A percentile compares a stretch with the other conserved stretches of the same genome.
These are phyloP conservation scores for Drosophila paulistorum DNA, from an alignment of 1,140 invertebrate species.

Conservation along the genomic window DNA sequence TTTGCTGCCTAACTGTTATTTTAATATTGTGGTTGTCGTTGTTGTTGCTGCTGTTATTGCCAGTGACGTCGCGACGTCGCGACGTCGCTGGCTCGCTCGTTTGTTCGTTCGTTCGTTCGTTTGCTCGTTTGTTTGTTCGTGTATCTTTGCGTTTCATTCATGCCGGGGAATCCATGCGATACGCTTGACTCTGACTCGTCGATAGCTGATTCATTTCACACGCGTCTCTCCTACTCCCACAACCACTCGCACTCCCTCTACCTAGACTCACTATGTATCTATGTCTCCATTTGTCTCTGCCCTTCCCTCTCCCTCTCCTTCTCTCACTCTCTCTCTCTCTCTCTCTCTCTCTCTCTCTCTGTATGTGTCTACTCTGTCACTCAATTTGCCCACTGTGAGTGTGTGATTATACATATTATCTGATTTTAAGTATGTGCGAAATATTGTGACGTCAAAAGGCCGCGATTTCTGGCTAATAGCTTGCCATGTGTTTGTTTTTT, in stretches of 20 bases:
- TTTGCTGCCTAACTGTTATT: background rate
- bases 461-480: background rate
- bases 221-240: background rate
- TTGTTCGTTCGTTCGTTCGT: slow-evolving; percentile 32
- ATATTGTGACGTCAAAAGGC: slow-evolving; percentile 19
- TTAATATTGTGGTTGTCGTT: background rate
- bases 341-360: slow-evolving; percentile 6
- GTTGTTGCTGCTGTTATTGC: background rate
- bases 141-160: slow-evolving; percentile 51
- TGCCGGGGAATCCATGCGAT: slow-evolving; percentile 53
- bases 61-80: background rate
- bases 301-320: slow-evolving; percentile 4
- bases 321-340: background rate
- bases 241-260: background rate
- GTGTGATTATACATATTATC: slow-evolving; percentile 8
- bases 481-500: background rate
- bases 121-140: slow-evolving; percentile 8
- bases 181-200: slow-evolving; percentile 25
- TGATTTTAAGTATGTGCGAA: slow-evolving; percentile 43
- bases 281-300: too few relatives aligned
- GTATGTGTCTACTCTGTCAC: slow-evolving; percentile 13
- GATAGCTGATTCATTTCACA: slow-evolving; percentile 48
- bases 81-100: background rate
- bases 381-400: background rate
- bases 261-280: background rate